Evolutionary conservation across 2,888 invertebrate species (phyloP), one percentile per base, ranked within the genome.

Genomic region (Nemotelus nigrinus): DNA sequence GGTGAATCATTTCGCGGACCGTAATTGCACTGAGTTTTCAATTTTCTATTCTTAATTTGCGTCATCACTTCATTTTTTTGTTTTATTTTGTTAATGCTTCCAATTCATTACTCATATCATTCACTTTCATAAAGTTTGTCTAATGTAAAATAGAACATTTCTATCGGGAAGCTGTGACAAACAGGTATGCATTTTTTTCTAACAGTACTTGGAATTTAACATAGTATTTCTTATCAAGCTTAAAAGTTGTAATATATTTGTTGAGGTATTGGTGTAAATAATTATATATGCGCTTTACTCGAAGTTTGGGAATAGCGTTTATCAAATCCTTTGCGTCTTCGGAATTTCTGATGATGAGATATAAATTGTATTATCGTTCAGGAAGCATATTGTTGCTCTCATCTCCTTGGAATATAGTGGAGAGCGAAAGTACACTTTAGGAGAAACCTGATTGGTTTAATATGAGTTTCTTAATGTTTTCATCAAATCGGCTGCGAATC

Each of bases 101-200:
- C 71, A 68, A 76, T 71, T 70, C 76, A 78, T 78, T 50, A 67
- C 7, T 72, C 68, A 67, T 64, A 48, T n/a, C 55, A 74, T 60
- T 76, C 68, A 78, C 50, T 58, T 76, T 78, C 65, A 68, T 76
- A 47, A 76, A 60, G 25, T 25, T 25, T 25, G 25, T 25, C 25
- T 25, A 25, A 25, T 25, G 25, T 25, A 25, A 25, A 25, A 1
- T 25, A 25, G 25, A 25, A 25, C 25, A 25, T 25, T 25, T 25
- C 25, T 25, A 25, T 25, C 25, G 25, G 25, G 25, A 25, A 25
- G 25, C 25, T 25, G 25, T 25, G 25, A 25, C 25, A 25, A 25
- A 25, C 25, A 25, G 25, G 25, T 25, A 25, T 25, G 25, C 25
- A 25, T 25, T 25, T 25, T 25, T 25, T 25, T 25, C 25, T 25